Evolutionary conservation across 2,113 vertebrate species (phyloP), one percentile per base, ranked within the genome.

Genomic region (Nycticorax nycticorax): DNA sequence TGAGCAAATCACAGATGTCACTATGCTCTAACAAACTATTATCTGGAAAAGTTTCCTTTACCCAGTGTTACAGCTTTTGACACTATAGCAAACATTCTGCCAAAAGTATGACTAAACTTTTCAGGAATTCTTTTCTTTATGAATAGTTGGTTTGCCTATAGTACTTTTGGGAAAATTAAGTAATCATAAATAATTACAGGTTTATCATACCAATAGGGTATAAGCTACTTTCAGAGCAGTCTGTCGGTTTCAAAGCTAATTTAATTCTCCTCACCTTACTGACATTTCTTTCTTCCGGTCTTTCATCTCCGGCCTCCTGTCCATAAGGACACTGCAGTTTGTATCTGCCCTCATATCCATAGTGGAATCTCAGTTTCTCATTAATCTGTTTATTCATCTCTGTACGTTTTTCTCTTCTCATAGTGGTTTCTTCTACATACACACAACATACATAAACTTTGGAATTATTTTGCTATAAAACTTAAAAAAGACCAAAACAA

Each of bases 231-330:
- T 26, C 33, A 30, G 21, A 74, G 33, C 37, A 63, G 6, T 33
- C 27, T 73, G 14, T 22, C 76, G 14, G 14, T 52, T 83, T 78
- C 45, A 64, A 41, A 37, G 33, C 1, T 52, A 83, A 56, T 59
- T 79, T 10, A 37, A 16, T 68, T 88, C 1, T 48, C 8, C 32
- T 67, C 4, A 8, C 74, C 71, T 78, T 48, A 82, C 13, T 52
- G 28, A 59, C 19, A 56, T 33, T 77, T 56, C 6, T 78, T 74
- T 59, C 52, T 52, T 74, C 47, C 24, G 41, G n/a, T 12, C 33
- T 76, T 71, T 68, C 0, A 0, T 59, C 32, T 68, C 35, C 0
- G 0, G 16, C 5, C 24, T 69, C 4, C 24, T 43, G 20, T 37
- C 16, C 43, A 30, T 35, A 69, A 41, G 14, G 55, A 41, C 19